Base-by-base conservation (phyloP, 2,797 vertebrate species). In the Tenualosa ilisha region DNA sequence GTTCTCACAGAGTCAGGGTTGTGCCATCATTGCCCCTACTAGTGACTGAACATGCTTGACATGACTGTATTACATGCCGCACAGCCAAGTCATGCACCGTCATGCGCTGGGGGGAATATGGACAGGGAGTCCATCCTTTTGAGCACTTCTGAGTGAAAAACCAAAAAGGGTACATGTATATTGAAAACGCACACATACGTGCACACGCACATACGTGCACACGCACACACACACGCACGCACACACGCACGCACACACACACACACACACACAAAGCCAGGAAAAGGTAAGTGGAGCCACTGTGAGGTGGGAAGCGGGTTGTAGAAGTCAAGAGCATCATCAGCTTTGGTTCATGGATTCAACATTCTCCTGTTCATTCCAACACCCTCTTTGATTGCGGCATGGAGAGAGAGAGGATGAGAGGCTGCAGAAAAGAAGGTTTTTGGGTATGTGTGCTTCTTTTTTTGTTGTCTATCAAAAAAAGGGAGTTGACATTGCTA, bases 241-340 rank as follows among this genome's bases (percentile, higher is more conserved):
- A 53, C 51, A 13, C 51, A 13, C 51, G 12, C 51, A 53, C 51
- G 12, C 51, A 53, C 51, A 53, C 51, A 53, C 51, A 53, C 51
- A 13, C 51, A 13, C 51, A 53, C 51, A 53, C 51, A 53, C 51
- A 53, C 9, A 12, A 13, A 0, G 56, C 20, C 4, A 59, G 20
- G 79, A 87, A 82, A 89, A 83, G n/a, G 50, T 84, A 85, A 65
- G 3, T 22, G 83, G 85, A 87, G 87, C 87, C 87, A 87, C 87
- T 63, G 15, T 85, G 84, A 86, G 79, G 88, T 49, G 84, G n/a
- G 31, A 37, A 43, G 59, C n/a, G 53, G 15, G 53, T n/a, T 50
- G 49, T 50, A 50, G 51, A 83, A 86, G 31, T 22, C 4, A 53
- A 87, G 84, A 72, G 46, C 37, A 68, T 68, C 24, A 26, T 40